Base-by-base conservation (phyloP, 2,888 invertebrate species). In the Sussaba pulchella region DNA sequence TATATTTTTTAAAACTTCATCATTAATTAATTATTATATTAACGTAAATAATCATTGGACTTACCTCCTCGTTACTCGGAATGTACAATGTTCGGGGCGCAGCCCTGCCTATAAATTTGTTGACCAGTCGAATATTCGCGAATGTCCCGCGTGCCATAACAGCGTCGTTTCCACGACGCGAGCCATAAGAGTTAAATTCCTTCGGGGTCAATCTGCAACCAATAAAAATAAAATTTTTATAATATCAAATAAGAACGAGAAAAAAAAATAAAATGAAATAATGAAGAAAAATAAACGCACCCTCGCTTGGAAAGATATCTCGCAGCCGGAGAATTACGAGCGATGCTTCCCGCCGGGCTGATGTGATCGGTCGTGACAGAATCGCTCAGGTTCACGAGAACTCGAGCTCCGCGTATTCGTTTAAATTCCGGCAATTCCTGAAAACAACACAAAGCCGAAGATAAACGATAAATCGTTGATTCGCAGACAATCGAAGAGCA, bases 361-460 rank as follows among this genome's bases (percentile, higher is more conserved):
- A 99, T 99, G 92, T 99, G 99, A 93, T 99, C 99, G 0, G 99
- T 99, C 31, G 99, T 99, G 6, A 99, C 99, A 0, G 98, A 99
- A 92, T 99, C 99, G 0, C 98, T 98, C 81, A 99, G 94, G 88
- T 96, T 95, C 0, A 99, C 93, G 24, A 99, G 93, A 45, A 97
- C 98, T 52, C 96, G 94, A 0, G 99, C 99, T 80, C 95, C 94
- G 26, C 93, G 92, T 26, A 99, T 95, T 9, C 95, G 92, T 78
- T 93, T 92, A 0, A 94, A 91, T 1, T 92, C 87, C 0, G 96
- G 95, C 50, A 97, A 91, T 1, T 95, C 94, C 94, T 95, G 89
- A 0, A 66, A 67, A 82, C 57, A 24, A 70, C 73, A 12, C 12
- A 24, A 2, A n/a, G n/a, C n/a, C n/a, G n/a, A n/a, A n/a, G n/a